Percentiles rank a stretch among this genome's conserved stretches.
These are phyloP conservation scores for Marmota flaviventris DNA, from an alignment of 2,113 vertebrate species.

Conservation along the genomic window DNA sequence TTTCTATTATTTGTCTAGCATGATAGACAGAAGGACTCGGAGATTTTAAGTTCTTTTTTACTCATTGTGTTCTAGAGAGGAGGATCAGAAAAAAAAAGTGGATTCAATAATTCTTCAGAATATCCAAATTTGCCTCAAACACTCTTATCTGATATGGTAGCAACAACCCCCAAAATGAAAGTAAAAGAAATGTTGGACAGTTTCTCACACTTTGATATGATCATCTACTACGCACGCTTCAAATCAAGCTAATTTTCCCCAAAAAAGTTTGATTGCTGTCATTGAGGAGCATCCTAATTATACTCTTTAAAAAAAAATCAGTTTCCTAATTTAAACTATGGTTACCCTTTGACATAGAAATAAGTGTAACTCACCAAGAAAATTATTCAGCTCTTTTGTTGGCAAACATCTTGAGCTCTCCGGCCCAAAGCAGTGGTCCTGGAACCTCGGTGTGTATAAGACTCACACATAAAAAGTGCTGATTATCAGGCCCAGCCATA, in stretches of 20 bases:
- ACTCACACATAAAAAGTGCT: neutral
- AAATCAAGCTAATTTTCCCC: neutral
- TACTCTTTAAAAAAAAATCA: slow-evolving; percentile 32
- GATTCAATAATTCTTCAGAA: neutral
- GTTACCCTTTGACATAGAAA: slow-evolving; percentile 47
- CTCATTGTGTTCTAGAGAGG: neutral
- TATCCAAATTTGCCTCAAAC: neutral
- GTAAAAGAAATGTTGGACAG: neutral
- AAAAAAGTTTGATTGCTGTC: neutral
- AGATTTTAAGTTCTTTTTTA: neutral
- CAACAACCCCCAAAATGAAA: neutral
- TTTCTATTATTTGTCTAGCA: neutral
- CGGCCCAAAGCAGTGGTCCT: neutral
- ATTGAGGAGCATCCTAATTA: neutral
- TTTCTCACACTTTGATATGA: neutral
- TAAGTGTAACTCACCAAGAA: neutral
- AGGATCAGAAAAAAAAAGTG: neutral
- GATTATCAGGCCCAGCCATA: neutral
- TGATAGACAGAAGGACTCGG: neutral
- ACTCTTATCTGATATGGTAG: neutral
- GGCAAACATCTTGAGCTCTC: neutral
- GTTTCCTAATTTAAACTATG: neutral
- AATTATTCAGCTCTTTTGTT: neutral
- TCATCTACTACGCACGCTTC: neutral
- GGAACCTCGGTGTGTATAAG: neutral